These are phyloP conservation scores for Nymphalis polychloros DNA, from an alignment of 2,888 invertebrate genomes.

Conservation along the genomic window DNA sequence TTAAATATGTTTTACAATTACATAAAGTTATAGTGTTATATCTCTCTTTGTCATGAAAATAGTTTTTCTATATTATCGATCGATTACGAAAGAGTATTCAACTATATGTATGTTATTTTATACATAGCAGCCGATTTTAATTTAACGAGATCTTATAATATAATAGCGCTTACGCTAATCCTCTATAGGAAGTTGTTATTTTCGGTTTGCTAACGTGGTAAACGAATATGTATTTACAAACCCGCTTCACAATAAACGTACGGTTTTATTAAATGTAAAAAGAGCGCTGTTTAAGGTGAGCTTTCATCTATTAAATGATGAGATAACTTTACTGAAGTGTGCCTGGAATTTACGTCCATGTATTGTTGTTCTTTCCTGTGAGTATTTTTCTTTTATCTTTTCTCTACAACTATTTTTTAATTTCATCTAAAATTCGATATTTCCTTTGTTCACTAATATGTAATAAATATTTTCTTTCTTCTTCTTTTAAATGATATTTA, in stretches of 20 bases:
- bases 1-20: constrained; percentile 24
- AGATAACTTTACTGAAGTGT: constrained; percentile 39
- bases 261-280: constrained; percentile 30
- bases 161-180: constrained; percentile 25
- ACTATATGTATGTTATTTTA: constrained; percentile 50
- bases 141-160: constrained; percentile 29
- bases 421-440: constrained; percentile 5
- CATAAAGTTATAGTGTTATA: constrained; percentile 32
- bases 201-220: constrained; percentile 31
- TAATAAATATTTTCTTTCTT: not conserved
- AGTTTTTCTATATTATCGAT: constrained; percentile 75
- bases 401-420: constrained; percentile 14
- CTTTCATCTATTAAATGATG: constrained; percentile 36
- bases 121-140: constrained; percentile 41
- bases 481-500: constrained; percentile 1
- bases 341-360: constrained; percentile 68
- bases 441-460: constrained; percentile 11
- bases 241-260: constrained; percentile 21
- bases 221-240: constrained; percentile 32
- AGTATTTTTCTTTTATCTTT: constrained; percentile 52
- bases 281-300: constrained; percentile 35
- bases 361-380: constrained; percentile 82
- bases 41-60: constrained; percentile 76
- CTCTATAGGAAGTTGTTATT: constrained; percentile 11
- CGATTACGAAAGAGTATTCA: constrained; percentile 76